Evolutionary conservation across 2,888 invertebrate genomes (phyloP), one percentile per base, ranked within the genome.

Genomic region (Apodemia duryi): DNA sequence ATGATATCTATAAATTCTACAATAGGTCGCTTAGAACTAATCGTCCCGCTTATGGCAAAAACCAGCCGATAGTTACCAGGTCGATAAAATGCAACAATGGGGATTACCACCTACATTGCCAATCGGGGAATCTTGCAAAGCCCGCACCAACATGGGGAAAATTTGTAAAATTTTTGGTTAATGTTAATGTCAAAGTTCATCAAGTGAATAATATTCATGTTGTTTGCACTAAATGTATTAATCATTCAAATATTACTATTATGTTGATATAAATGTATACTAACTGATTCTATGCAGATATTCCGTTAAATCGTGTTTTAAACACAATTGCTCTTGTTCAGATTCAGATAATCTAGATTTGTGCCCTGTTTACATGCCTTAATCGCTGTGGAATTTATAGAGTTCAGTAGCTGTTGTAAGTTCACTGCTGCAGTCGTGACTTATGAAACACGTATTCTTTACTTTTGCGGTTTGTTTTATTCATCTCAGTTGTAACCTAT

Each of bases 261-360:
- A 29, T 29, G 10, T 7, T 28, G 49, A 46, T 46, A 65, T 63
- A 28, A 54, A 62, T 67, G 69, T 66, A 63, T 65, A 61, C 61
- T 67, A 62, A 69, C 65, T 63, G 67, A 66, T 69, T 61, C 64
- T 62, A 61, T 60, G 46, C n/a, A 64, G 67, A 69, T 70, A 69
- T 68, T 68, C 68, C 63, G 68, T 62, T 69, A 68, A 68, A 70
- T 68, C 70, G 71, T 69, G 67, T 67, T 65, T 66, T 49, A 70
- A 67, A 71, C 66, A 69, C 71, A 70, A 70, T 68, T 70, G 69
- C 71, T 69, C 65, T 69, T 69, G 70, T 71, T 69, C 68, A 67
- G 69, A 70, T 70, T 49, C 64, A 69, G 70, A 69, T 70, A 70
- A 71, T 71, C 70, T 69, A 70, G 70, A 70, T 70, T 70, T 71